These are phyloP conservation scores for Okamejei kenojei DNA, from an alignment of 2,797 vertebrate species.

Conservation along the genomic window DNA sequence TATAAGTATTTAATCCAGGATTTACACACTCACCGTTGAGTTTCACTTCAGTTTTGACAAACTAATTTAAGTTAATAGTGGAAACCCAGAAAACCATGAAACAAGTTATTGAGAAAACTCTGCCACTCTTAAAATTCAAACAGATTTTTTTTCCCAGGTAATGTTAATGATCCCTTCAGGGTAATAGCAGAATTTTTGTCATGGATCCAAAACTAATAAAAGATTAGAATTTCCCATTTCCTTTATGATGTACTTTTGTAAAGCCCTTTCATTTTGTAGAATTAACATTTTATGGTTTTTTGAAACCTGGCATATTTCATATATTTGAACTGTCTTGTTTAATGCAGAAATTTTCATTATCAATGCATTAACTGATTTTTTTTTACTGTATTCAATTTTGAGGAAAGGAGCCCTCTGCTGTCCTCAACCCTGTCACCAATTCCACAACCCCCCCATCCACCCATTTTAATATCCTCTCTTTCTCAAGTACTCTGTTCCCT, in stretches of 20 bases:
- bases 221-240: slow-evolving; percentile 35
- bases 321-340: not conserved
- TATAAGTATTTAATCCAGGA: not conserved
- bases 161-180: slow-evolving; percentile 32
- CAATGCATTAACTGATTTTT: not conserved
- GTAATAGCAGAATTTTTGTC: slow-evolving; percentile 14
- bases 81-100: not conserved
- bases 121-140: slow-evolving; percentile 28
- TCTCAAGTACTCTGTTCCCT: not conserved
- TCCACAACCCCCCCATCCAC: no score
- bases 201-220: slow-evolving; percentile 34
- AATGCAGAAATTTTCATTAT: not conserved
- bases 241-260: slow-evolving; percentile 24
- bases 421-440: no score
- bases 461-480: not conserved
- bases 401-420: not conserved
- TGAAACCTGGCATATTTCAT: not conserved
- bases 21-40: not conserved
- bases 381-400: not conserved
- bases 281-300: slow-evolving; percentile 26
- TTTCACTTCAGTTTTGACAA: not conserved
- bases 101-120: not conserved
- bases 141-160: slow-evolving; percentile 30
- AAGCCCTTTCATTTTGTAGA: slow-evolving; percentile 11
- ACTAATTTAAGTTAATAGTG: not conserved